phyloP scores from a whole-genome alignment of 2,888 invertebrate species.

The Elgonia sp. region DNA sequence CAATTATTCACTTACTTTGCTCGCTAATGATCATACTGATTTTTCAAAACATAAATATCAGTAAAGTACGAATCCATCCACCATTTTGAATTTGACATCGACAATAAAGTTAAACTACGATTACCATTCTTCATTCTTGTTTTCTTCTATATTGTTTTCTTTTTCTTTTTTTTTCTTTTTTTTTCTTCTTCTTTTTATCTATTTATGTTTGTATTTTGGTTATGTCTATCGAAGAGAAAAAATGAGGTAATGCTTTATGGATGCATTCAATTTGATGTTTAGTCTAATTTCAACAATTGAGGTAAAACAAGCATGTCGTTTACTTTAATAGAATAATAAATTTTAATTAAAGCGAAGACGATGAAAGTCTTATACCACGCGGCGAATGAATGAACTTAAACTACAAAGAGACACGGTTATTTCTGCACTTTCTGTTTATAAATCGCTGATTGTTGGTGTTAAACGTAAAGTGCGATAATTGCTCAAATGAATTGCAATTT shows the following conservation, averaged over 20 bases:
- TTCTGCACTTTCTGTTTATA: neutral
- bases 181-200: neutral
- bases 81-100: conserved; percentile 5
- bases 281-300: conserved; percentile 17
- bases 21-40: conserved; percentile 12
- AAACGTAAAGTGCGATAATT: neutral
- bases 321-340: conserved; percentile 37
- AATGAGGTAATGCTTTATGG: conserved; percentile 27
- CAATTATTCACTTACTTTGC: conserved; percentile 12
- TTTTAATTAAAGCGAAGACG: conserved; percentile 16
- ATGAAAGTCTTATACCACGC: conserved; percentile 16
- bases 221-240: conserved; percentile 43
- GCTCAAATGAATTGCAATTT: neutral
- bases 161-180: neutral
- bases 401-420: neutral
- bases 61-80: conserved; percentile 18
- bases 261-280: conserved; percentile 9
- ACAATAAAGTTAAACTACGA: neutral
- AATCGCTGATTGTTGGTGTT: conserved; percentile 15
- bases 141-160: too few relatives aligned
- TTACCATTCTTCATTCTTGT: conserved; percentile 30
- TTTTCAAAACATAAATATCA: conserved; percentile 27
- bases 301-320: conserved; percentile 25
- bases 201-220: neutral
- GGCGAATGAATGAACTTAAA: neutral